Base-by-base conservation (phyloP, 2,113 vertebrate genomes). In the Crypturellus undulatus region DNA sequence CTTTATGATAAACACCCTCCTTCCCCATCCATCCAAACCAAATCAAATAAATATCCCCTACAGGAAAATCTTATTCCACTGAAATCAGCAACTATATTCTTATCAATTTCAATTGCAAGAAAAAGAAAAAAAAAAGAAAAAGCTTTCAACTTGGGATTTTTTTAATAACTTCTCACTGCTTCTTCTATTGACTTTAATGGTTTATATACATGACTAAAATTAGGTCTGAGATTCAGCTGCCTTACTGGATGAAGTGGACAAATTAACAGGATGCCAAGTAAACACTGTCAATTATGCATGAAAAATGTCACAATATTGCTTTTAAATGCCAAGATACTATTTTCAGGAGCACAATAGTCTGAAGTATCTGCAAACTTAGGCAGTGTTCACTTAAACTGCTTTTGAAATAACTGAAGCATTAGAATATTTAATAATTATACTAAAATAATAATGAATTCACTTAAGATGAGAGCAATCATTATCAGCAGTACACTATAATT, bases 391-490 rank as follows among this genome's bases (percentile, higher is more conserved):
- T 92, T 80, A 64, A 94, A 67, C 28, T 51, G 63, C 32, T 64
- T 86, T 87, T 62, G 28, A 92, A 89, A 92, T 52, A 95, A 93
- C 2, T 26, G 56, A 91, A 69, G 43, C 73, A 92, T 84, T 43
- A 75, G 78, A 83, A 88, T 93, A 77, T 85, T 78, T 91, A 80
- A 87, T 45, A 86, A 92, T 92, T 87, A 91, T 42, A 85, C 51
- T 43, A 47, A 91, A 95, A 47, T 77, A 92, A 94, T 92, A 95
- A 95, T 38, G 24, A 89, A 84, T 81, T 47, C 79, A 77, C 34
- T 56, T 56, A 87, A 90, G 90, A 76, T 79, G 36, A 92, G 54
- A 92, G 64, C 34, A 90, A 81, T 68, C n/a, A 34, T 19, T 95
- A 75, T 76, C 73, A 72, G 65, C 70, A 92, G 68, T 87, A 52